phyloP scores from a whole-genome alignment of 2,888 invertebrate genomes.

The Lingula anatina region DNA sequence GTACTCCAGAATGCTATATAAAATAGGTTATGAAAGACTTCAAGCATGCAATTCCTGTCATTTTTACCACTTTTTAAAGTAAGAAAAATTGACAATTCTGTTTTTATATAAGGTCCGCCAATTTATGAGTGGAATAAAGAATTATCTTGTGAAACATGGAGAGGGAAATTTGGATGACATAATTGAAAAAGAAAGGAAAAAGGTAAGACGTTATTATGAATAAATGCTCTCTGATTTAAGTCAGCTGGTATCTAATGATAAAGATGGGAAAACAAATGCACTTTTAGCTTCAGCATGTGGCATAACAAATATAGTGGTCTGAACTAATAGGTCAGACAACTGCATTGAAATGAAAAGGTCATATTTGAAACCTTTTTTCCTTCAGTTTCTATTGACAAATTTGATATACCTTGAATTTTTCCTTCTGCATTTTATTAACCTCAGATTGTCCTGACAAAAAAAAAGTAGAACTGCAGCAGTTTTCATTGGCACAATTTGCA shows the following conservation, averaged over 20 bases:
- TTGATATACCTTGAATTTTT: not conserved
- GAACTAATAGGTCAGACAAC: too few species aligned
- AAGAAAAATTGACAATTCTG: conserved; percentile 1
- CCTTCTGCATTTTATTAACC: too few species aligned
- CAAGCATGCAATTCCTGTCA: not conserved
- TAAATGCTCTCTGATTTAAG: not conserved
- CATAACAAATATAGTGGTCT: too few species aligned
- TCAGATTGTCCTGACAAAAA: too few species aligned
- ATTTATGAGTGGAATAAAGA: conserved; percentile 98
- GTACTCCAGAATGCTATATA: not conserved
- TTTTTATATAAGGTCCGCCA: conserved; percentile 64
- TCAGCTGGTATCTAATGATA: not conserved
- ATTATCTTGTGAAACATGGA: conserved; percentile 92
- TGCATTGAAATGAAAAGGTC: too few species aligned
- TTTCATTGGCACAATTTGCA: too few species aligned
- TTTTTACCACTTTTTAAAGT: too few species aligned
- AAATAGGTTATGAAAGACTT: not conserved
- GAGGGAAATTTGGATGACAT: conserved; percentile 88
- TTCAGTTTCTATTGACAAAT: not conserved
- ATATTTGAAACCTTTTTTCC: not conserved
- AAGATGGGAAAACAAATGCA: too few species aligned
- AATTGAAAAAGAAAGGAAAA: conserved; percentile 78
- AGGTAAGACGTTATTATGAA: conserved; percentile 57
- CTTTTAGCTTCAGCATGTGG: too few species aligned
- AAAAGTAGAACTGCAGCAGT: too few species aligned